phyloP scores from a whole-genome alignment of 2,113 vertebrate species.

The Erythrocebus patas region DNA sequence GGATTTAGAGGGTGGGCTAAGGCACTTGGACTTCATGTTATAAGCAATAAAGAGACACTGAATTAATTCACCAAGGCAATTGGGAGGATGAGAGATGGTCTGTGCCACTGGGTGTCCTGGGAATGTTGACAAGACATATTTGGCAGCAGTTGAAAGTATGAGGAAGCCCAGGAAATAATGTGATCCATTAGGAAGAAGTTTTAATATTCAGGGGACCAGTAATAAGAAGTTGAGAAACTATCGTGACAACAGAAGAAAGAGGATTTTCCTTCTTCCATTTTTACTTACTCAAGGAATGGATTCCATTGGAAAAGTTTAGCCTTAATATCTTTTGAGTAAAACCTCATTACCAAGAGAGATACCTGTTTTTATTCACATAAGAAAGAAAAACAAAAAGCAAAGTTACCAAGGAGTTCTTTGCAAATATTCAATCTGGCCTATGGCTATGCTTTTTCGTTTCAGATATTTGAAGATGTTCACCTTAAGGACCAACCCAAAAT shows the following conservation, averaged over 20 bases:
- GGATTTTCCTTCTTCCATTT: background rate
- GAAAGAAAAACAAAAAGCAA: background rate
- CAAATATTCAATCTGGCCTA: background rate
- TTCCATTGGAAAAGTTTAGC: background rate
- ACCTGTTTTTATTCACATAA: background rate
- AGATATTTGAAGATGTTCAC: conserved; percentile 96
- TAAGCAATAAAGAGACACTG: background rate
- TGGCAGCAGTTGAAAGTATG: background rate
- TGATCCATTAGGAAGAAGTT: background rate
- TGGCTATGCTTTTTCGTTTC: conserved; percentile 53
- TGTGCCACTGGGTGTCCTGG: background rate
- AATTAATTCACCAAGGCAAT: background rate
- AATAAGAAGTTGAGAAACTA: background rate
- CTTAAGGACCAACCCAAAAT: conserved; percentile 82
- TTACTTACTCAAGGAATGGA: background rate
- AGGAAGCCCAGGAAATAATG: background rate
- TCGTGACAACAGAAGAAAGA: background rate
- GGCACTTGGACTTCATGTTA: background rate
- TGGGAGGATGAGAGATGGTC: background rate
- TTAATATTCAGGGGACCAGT: background rate
- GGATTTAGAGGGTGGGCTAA: background rate
- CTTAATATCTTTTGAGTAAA: conserved; percentile 1
- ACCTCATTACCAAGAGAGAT: background rate
- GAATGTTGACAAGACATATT: background rate
- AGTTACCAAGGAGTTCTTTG: background rate